phyloP scores from a whole-genome alignment of 2,113 vertebrate species.

The human (Homo sapiens) region GRCh38 chr1:221319501-221320000 shows the following conservation, averaged over 20 bases:
- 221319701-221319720: background rate
- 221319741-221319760: background rate
- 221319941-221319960: accelerated
- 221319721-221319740: background rate
- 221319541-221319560: background rate
- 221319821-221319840: background rate
- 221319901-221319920: background rate
- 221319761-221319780: background rate
- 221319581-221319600: background rate
- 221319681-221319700: background rate
- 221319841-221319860: background rate
- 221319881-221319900: background rate
- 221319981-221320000: accelerated
- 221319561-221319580: background rate
- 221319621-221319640: background rate
- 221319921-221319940: background rate
- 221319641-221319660: background rate
- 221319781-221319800: background rate
- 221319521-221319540: background rate
- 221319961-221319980: accelerated
- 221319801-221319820: background rate
- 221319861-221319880: background rate
- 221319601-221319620: background rate
- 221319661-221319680: background rate
- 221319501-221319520: background rate